phyloP scores from a whole-genome alignment of 2,113 vertebrate genomes.

The Anthoscopus minutus region DNA sequence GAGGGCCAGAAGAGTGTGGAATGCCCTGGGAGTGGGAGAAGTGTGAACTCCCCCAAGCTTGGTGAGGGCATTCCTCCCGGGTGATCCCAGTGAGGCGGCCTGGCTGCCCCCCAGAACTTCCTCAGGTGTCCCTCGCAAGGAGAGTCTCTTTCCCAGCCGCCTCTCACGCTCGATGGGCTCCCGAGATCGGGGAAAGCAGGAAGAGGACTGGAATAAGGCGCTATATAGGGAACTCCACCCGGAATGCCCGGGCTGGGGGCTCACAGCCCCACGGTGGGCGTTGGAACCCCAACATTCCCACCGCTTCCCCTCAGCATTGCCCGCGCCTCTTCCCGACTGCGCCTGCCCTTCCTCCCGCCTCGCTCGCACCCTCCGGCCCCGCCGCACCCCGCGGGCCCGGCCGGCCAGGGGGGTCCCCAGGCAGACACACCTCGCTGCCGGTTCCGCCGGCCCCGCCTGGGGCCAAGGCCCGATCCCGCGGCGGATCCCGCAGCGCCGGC shows the following conservation, averaged over 20 bases:
- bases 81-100: neutral
- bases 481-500: neutral
- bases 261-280: rapidly evolving
- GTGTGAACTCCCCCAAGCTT: rapidly evolving
- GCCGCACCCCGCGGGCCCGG: neutral
- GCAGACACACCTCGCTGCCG: neutral
- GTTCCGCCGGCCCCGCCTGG: neutral
- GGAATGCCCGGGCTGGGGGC: too few species aligned
- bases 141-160: rapidly evolving
- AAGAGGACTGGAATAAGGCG: neutral
- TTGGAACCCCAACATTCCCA: rapidly evolving
- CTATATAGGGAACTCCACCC: neutral
- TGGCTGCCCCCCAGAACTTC: neutral
- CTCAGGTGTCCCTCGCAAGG: rapidly evolving
- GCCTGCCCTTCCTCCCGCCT: neutral
- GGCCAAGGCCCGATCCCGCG: neutral
- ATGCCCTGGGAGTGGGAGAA: rapidly evolving
- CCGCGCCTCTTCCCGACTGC: neutral
- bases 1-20: rapidly evolving
- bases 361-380: neutral
- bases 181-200: too few species aligned
- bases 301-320: neutral
- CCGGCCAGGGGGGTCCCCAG: neutral
- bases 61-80: neutral
- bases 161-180: rapidly evolving